phyloP scores from a whole-genome alignment of 2,113 vertebrate genomes.

The Ictalurus punctatus region DNA sequence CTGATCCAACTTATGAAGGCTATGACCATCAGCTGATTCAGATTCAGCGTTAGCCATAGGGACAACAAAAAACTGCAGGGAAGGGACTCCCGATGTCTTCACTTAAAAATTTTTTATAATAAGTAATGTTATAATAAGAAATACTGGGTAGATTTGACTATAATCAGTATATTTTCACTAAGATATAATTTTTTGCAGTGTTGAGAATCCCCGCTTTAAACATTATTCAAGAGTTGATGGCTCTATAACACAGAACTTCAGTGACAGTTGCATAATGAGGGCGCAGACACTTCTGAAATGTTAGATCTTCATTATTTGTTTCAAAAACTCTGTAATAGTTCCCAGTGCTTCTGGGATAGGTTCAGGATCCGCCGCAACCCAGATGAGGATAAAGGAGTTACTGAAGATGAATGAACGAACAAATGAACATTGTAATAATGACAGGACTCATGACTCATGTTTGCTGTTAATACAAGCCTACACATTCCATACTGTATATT shows the following conservation, averaged over 20 bases:
- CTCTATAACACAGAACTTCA: not conserved
- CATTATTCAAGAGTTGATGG: not conserved
- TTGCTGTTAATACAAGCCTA: not conserved
- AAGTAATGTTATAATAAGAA: not conserved
- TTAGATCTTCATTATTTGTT: not conserved
- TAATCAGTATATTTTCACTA: not conserved
- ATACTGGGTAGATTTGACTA: not conserved
- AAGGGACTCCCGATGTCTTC: not conserved
- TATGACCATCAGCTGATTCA: not conserved
- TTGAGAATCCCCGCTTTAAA: not conserved
- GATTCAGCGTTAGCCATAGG: not conserved
- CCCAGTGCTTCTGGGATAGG: not conserved
- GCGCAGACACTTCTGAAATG: not conserved
- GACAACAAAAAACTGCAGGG: not conserved
- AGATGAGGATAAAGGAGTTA: not conserved
- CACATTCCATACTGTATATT: conserved; percentile 1
- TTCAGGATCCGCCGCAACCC: not conserved
- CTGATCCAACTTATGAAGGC: not conserved
- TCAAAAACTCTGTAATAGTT: not conserved
- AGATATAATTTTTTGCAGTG: not conserved
- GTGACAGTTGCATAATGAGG: not conserved
- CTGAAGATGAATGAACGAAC: not conserved
- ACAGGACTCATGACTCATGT: not conserved
- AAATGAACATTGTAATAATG: not conserved
- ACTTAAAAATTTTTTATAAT: too few relatives aligned